phyloP scores from a whole-genome alignment of 2,797 vertebrate species.

The Megalops cyprinoides region DNA sequence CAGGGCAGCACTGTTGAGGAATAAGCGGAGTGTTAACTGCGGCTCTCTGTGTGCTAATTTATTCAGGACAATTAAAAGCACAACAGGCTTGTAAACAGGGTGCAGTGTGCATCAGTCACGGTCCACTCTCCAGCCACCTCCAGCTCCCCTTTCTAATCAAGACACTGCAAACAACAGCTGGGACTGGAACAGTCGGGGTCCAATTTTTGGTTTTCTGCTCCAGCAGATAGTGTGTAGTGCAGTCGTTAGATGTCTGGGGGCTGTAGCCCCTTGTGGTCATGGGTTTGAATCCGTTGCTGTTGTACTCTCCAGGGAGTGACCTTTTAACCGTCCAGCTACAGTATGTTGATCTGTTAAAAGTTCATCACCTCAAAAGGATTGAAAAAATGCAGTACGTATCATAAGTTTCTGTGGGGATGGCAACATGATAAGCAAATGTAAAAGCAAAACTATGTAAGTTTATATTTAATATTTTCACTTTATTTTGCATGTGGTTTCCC shows the following conservation, averaged over 20 bases:
- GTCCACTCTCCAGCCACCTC: background rate
- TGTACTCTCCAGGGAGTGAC: background rate
- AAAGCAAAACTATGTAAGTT: background rate
- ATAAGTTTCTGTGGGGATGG: background rate
- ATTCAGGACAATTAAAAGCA: background rate
- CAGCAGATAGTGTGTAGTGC: no score
- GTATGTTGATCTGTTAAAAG: background rate
- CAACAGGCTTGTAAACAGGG: background rate
- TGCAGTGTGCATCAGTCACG: conserved; percentile 2
- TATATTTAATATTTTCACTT: no score
- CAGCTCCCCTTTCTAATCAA: conserved; percentile 34
- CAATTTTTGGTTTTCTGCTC: background rate
- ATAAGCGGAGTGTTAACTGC: background rate
- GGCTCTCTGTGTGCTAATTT: background rate
- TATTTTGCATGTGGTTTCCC: background rate
- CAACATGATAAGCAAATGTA: background rate
- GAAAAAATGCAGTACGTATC: background rate
- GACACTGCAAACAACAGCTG: conserved; percentile 53
- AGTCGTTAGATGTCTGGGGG: no score
- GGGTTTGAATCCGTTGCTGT: background rate
- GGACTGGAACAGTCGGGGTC: conserved; percentile 42
- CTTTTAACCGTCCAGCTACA: no score
- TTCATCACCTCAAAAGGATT: background rate
- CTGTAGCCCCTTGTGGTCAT: background rate
- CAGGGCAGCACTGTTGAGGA: background rate